phyloP scores from a whole-genome alignment of 2,888 invertebrate species.

The Lumbricus terrestris region DNA sequence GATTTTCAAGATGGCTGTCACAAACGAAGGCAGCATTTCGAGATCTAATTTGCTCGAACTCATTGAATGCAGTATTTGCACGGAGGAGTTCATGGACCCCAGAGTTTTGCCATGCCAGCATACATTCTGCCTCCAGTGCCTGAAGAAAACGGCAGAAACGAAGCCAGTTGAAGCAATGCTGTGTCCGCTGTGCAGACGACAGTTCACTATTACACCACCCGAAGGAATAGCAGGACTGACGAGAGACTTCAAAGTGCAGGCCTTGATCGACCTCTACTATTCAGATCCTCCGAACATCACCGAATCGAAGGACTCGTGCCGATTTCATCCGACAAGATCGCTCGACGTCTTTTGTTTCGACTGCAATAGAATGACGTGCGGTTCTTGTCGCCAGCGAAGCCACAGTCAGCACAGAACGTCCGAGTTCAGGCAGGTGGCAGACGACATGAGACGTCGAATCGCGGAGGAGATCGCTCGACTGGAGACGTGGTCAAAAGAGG shows the following conservation, averaged over 20 bases:
- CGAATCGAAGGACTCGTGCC: not conserved
- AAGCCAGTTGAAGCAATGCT: constrained; percentile 26
- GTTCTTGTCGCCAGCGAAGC: not conserved
- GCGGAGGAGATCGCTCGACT: not conserved
- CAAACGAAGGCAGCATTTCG: constrained; percentile 24
- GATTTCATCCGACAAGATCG: not conserved
- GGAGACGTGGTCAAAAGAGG: not conserved
- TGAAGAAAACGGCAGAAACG: constrained; percentile 19
- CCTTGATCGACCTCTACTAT: not conserved
- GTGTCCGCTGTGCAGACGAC: constrained; percentile 32
- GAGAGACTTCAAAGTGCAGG: constrained; percentile 30
- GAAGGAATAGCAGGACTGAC: constrained; percentile 28
- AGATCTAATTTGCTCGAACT: constrained; percentile 22
- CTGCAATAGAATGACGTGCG: not conserved
- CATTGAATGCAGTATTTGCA: constrained; percentile 30
- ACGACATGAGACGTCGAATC: not conserved
- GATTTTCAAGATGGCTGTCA: not conserved
- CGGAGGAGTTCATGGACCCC: constrained; percentile 28
- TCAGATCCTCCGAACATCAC: not conserved
- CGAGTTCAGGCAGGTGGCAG: not conserved
- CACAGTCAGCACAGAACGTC: not conserved
- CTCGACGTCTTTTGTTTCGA: not conserved
- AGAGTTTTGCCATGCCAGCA: constrained; percentile 35
- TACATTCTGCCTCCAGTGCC: constrained; percentile 33
- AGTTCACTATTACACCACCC: constrained; percentile 22